These are phyloP conservation scores for Ormyrus rosae DNA, from an alignment of 2,888 invertebrate genomes.

Conservation along the genomic window DNA sequence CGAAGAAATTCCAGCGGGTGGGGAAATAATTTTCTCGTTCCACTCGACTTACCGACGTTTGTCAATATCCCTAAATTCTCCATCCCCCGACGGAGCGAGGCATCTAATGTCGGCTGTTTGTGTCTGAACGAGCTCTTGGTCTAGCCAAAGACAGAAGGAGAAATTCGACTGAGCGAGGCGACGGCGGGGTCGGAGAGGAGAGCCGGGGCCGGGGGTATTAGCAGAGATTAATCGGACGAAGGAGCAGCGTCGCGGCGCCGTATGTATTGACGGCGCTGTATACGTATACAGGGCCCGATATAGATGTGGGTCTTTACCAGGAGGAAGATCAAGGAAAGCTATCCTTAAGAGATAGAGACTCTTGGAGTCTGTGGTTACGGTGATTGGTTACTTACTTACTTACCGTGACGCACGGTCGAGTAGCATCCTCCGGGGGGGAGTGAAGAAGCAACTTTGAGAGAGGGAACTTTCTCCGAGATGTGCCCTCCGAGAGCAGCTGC, in stretches of 20 bases:
- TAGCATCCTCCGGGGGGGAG: slow-evolving; percentile 12
- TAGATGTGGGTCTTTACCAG: slow-evolving; percentile 50
- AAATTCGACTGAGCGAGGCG: not conserved
- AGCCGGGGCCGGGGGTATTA: slow-evolving; percentile 62
- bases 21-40: not conserved
- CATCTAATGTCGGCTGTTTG: not conserved
- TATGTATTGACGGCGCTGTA: slow-evolving; percentile 5
- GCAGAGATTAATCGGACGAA: slow-evolving; percentile 71
- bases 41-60: not conserved
- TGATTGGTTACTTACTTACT: slow-evolving; percentile 68
- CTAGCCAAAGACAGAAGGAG: not conserved
- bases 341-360: slow-evolving; percentile 39
- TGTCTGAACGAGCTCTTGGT: not conserved
- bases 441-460: slow-evolving; percentile 9
- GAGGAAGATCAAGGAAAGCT: slow-evolving; percentile 55
- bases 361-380: slow-evolving; percentile 56
- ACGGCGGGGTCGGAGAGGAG: not conserved
- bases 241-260: slow-evolving; percentile 31
- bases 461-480: not conserved
- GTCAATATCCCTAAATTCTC: slow-evolving; percentile 4
- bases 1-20: too few species aligned
- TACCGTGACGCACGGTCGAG: slow-evolving; percentile 15
- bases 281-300: slow-evolving; percentile 30
- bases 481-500: not conserved
- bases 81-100: not conserved